These are phyloP conservation scores for Pipra filicauda DNA, from an alignment of 2,113 vertebrate species.

Conservation along the genomic window DNA sequence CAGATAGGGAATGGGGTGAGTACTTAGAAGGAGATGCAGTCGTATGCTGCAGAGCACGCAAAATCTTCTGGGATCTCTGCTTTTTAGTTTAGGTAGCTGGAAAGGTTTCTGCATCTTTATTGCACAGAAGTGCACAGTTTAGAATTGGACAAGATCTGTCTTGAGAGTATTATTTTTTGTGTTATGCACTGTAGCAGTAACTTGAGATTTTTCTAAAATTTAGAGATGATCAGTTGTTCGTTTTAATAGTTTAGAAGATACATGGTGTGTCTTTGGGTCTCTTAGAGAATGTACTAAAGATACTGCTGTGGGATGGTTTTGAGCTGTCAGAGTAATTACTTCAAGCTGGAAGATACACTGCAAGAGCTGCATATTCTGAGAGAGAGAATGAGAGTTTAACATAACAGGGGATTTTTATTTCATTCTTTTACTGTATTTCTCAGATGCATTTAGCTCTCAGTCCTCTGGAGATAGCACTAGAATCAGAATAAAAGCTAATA, in stretches of 20 bases:
- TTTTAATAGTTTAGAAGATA: not conserved
- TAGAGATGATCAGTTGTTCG: not conserved
- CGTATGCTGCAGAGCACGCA: not conserved
- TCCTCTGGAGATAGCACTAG: not conserved
- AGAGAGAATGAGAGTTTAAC: not conserved
- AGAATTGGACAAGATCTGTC: not conserved
- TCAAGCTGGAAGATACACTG: not conserved
- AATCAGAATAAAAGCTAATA: not conserved
- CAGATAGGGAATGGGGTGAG: not conserved
- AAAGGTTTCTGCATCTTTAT: not conserved
- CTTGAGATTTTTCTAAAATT: not conserved
- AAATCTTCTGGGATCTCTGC: not conserved
- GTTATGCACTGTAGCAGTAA: not conserved
- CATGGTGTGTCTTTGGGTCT: not conserved
- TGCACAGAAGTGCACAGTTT: not conserved
- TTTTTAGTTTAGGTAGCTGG: not conserved
- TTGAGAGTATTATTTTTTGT: not conserved
- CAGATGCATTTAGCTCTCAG: not conserved
- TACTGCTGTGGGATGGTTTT: not conserved
- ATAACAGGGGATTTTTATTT: not conserved
- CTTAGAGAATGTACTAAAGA: not conserved
- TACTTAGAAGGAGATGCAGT: not conserved
- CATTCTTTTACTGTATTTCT: not conserved
- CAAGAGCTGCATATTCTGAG: not conserved
- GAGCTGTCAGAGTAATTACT: not conserved